Conservation (phyloP, 1,140 invertebrate genomes). For the Aphidius gifuensis region DNA sequence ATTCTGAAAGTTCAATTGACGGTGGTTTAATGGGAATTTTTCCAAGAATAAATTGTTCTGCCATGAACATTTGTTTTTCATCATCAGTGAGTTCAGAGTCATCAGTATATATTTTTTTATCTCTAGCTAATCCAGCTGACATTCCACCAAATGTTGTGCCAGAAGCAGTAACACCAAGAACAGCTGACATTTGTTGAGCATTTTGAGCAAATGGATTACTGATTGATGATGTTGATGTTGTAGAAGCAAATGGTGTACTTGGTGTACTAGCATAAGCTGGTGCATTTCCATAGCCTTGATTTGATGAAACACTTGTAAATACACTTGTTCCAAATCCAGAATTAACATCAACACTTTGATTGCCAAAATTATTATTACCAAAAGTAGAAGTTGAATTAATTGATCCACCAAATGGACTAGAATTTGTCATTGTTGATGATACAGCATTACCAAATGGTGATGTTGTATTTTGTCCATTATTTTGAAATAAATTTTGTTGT, state of each 20-base stretch:
- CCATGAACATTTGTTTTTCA: conserved; percentile 39
- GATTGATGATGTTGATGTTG: conserved; percentile 18
- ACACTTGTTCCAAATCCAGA: conserved; percentile 3
- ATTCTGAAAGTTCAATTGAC: conserved; percentile 41
- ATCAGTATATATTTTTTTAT: conserved; percentile 39
- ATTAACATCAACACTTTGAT: neutral
- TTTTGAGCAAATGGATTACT: conserved; percentile 31
- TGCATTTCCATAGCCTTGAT: conserved; percentile 8
- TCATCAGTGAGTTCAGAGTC: conserved; percentile 42
- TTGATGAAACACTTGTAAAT: conserved; percentile 12
- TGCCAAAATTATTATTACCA: neutral
- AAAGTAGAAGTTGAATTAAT: neutral
- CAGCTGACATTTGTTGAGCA: neutral
- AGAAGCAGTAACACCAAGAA: neutral
- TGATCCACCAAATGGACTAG: neutral
- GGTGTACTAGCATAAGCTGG: conserved; percentile 24
- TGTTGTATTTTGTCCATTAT: neutral
- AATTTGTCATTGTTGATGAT: neutral
- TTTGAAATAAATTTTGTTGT: neutral
- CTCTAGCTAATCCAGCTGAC: conserved; percentile 30
- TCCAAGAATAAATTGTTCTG: conserved; percentile 39
- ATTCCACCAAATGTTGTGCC: conserved; percentile 10
- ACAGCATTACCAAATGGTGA: neutral
- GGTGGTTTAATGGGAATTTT: conserved; percentile 47
- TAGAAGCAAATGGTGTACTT: conserved; percentile 25